phyloP scores from a whole-genome alignment of 2,113 vertebrate genomes.

The Tiliqua scincoides region DNA sequence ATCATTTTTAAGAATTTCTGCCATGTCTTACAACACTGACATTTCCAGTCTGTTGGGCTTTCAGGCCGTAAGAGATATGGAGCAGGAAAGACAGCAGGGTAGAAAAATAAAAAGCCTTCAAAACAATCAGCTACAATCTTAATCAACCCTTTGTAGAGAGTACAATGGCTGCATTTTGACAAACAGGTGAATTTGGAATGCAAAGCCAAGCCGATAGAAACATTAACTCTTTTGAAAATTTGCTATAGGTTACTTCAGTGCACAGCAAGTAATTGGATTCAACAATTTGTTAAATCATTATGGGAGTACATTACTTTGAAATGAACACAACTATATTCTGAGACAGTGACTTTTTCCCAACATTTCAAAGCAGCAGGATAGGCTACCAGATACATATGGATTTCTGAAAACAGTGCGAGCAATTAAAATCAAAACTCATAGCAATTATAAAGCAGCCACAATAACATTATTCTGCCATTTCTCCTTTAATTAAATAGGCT shows the following conservation, averaged over 20 bases:
- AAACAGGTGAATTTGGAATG: slow-evolving; percentile 38
- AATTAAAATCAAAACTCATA: slow-evolving; percentile 48
- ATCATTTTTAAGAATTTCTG: slow-evolving; percentile 19
- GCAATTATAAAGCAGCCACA: slow-evolving; percentile 45
- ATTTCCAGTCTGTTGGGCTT: slow-evolving; percentile 9
- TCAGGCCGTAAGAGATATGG: neutral
- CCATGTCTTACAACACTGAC: neutral
- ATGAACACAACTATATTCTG: slow-evolving; percentile 58
- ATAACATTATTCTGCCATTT: slow-evolving; percentile 52
- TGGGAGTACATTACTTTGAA: slow-evolving; percentile 54
- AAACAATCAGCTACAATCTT: neutral
- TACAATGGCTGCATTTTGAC: slow-evolving; percentile 30
- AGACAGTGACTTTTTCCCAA: slow-evolving; percentile 48
- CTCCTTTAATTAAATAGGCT: slow-evolving; percentile 61
- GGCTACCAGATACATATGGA: neutral
- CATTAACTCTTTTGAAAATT: slow-evolving; percentile 54
- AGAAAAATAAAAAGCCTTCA: neutral
- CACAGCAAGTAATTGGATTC: slow-evolving; percentile 71
- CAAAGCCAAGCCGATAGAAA: slow-evolving; percentile 44
- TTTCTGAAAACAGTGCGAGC: slow-evolving; percentile 46
- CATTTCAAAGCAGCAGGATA: slow-evolving; percentile 52
- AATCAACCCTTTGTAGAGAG: slow-evolving; percentile 33
- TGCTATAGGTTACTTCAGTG: slow-evolving; percentile 36
- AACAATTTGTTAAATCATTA: slow-evolving; percentile 70
- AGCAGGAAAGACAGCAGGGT: neutral